Conservation (phyloP, 2,888 invertebrate genomes). For the Mycalesis mineus region DNA sequence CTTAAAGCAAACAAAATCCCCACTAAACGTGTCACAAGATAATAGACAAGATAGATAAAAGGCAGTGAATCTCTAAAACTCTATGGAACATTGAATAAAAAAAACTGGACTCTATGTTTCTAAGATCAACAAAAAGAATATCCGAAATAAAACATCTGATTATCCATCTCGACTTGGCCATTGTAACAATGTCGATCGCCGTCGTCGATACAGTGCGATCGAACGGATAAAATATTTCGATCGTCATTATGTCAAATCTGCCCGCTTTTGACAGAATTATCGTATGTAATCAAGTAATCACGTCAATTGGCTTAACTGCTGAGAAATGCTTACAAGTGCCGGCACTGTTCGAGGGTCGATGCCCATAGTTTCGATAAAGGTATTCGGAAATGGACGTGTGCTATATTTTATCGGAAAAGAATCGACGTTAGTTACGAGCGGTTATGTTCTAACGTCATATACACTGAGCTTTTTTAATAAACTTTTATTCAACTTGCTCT, state of each 20-base stretch:
- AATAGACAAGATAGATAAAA: slow-evolving; percentile 9
- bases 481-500: no score
- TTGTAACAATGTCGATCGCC: slow-evolving; percentile 34
- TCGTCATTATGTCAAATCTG: slow-evolving; percentile 41
- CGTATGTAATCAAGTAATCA: slow-evolving; percentile 35
- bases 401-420: not conserved
- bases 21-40: slow-evolving; percentile 5
- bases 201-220: slow-evolving; percentile 32
- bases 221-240: slow-evolving; percentile 34
- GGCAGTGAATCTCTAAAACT: slow-evolving; percentile 9
- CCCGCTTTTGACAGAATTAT: slow-evolving; percentile 39
- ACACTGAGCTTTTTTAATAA: no score
- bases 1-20: slow-evolving; percentile 5
- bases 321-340: slow-evolving; percentile 23
- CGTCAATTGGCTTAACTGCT: slow-evolving; percentile 27
- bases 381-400: slow-evolving; percentile 7
- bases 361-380: slow-evolving; percentile 1
- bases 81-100: slow-evolving; percentile 14
- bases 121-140: slow-evolving; percentile 22
- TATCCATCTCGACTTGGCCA: slow-evolving; percentile 32
- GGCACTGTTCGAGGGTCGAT: slow-evolving; percentile 10
- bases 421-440: not conserved
- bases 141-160: slow-evolving; percentile 31
- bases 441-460: not conserved
- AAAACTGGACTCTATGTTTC: slow-evolving; percentile 14